phyloP scores from a whole-genome alignment of 2,797 vertebrate genomes.

The Premnoplex brunnescens region DNA sequence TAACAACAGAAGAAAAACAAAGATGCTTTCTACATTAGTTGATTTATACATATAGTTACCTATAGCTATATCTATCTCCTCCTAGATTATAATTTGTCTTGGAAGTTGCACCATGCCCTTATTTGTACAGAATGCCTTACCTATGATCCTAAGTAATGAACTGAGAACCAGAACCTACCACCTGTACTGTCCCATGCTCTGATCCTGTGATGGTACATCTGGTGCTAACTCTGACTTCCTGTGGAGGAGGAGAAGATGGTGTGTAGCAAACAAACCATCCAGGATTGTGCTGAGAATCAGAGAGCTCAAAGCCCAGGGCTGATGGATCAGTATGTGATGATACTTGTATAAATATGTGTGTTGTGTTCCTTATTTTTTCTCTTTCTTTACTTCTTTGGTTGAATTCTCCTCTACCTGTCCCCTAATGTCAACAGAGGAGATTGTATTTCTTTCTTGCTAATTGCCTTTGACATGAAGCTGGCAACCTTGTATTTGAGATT shows the following conservation, averaged over 20 bases:
- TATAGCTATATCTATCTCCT: not conserved
- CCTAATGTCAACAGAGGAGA: slow-evolving; percentile 21
- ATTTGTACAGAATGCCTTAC: not conserved
- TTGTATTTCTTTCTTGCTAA: slow-evolving; percentile 18
- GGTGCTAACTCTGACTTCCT: not conserved
- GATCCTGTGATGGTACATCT: not conserved
- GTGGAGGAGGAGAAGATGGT: not conserved
- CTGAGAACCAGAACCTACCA: accelerated
- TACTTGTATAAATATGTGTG: not conserved
- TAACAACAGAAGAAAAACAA: not conserved
- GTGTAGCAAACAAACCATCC: not conserved
- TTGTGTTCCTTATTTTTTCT: not conserved
- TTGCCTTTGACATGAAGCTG: slow-evolving; percentile 34
- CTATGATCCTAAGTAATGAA: not conserved
- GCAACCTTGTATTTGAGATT: slow-evolving; percentile 10
- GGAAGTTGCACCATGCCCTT: not conserved
- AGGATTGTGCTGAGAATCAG: not conserved
- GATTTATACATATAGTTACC: not conserved
- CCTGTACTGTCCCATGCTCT: not conserved
- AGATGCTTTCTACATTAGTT: not conserved
- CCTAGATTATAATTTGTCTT: not conserved
- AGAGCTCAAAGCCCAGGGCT: not conserved
- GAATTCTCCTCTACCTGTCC: slow-evolving; percentile 41
- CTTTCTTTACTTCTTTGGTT: not conserved
- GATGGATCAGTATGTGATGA: not conserved